phyloP scores from a whole-genome alignment of 2,113 vertebrate genomes.

The Porphyrio hochstetteri region DNA sequence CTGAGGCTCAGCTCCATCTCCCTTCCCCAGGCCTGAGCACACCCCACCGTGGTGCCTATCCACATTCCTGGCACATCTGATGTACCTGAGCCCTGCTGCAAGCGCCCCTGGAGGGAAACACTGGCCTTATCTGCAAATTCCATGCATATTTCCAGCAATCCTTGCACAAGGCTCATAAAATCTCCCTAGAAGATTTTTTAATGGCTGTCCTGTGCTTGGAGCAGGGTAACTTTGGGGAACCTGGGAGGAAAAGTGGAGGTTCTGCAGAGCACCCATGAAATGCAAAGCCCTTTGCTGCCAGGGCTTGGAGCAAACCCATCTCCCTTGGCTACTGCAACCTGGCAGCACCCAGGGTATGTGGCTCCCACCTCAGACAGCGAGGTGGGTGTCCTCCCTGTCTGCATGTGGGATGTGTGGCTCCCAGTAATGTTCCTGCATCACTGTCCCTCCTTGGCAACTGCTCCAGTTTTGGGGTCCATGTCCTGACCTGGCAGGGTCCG shows the following conservation, averaged over 20 bases:
- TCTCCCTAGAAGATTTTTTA: not conserved
- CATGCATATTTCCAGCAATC: not conserved
- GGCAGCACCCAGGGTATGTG: not conserved
- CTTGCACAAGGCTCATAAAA: not conserved
- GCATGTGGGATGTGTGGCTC: not conserved
- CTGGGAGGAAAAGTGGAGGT: not conserved
- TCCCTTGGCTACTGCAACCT: not conserved
- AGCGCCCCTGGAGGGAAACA: not conserved
- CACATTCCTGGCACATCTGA: not conserved
- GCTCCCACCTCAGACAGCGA: rapidly evolving
- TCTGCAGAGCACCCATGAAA: not conserved
- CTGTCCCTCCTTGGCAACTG: not conserved
- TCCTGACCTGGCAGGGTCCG: not conserved
- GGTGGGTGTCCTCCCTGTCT: rapidly evolving
- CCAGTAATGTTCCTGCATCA: rapidly evolving
- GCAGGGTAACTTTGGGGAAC: not conserved
- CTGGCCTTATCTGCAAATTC: not conserved
- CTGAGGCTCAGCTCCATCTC: not conserved
- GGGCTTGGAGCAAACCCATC: not conserved
- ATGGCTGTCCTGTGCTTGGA: not conserved
- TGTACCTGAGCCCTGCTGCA: not conserved
- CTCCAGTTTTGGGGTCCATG: not conserved
- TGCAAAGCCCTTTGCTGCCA: not conserved
- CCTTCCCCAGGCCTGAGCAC: not conserved
- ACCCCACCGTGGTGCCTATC: not conserved